phyloP scores from a whole-genome alignment of 2,113 vertebrate genomes.

The Elgaria multicarinata region DNA sequence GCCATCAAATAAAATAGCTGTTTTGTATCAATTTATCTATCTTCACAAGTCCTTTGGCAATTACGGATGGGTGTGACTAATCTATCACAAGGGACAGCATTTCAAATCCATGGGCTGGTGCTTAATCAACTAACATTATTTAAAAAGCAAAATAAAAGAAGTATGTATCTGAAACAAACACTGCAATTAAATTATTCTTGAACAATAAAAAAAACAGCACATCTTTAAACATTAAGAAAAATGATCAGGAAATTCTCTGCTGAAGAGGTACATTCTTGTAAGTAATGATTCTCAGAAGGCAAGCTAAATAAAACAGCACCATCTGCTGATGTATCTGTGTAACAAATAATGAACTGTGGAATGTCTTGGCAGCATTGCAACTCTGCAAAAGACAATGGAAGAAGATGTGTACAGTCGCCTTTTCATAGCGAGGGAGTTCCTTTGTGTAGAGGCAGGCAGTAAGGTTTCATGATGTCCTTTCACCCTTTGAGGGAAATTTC shows the following conservation, averaged over 20 bases:
- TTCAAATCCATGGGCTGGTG: too few relatives aligned
- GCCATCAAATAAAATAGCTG: neutral
- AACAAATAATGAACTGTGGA: neutral
- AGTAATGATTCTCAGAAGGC: too few relatives aligned
- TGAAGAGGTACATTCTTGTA: neutral
- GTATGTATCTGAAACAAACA: neutral
- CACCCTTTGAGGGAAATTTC: neutral
- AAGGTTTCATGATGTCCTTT: neutral
- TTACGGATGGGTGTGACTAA: too few relatives aligned
- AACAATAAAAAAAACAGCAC: neutral
- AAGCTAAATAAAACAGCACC: constrained; percentile 51
- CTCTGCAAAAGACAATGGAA: neutral
- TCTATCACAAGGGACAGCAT: too few relatives aligned
- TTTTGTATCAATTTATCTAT: neutral
- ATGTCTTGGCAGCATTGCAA: constrained; percentile 23
- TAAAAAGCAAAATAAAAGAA: neutral
- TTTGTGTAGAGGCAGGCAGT: neutral
- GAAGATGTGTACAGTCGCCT: neutral
- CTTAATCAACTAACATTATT: neutral
- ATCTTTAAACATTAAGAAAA: too few relatives aligned
- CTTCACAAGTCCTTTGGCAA: too few relatives aligned
- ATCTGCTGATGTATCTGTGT: neutral
- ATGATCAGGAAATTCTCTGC: neutral
- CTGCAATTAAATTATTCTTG: neutral
- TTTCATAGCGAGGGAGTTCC: too few relatives aligned